These are phyloP conservation scores for Odocoileus hemionus DNA, from an alignment of 2,113 vertebrate species.

Conservation along the genomic window DNA sequence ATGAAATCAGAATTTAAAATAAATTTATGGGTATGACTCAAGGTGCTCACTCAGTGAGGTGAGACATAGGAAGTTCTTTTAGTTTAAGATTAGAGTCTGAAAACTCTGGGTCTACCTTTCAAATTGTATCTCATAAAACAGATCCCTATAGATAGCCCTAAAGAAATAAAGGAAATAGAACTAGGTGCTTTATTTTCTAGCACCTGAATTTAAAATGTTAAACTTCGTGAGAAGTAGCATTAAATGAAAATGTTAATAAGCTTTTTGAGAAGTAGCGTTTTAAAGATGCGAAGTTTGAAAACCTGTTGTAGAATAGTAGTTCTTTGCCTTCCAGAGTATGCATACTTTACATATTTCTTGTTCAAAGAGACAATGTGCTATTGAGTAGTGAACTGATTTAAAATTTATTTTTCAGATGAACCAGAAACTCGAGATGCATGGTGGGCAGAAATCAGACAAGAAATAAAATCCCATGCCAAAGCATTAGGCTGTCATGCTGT, in stretches of 20 bases:
- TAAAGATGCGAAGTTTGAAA: neutral
- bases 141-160: neutral
- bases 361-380: neutral
- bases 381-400: conserved; percentile 80
- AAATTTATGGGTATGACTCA: neutral
- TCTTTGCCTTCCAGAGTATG: neutral
- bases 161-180: neutral
- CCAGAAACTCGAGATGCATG: conserved; percentile 98
- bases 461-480: conserved; percentile 99
- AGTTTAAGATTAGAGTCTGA: conserved; percentile 11
- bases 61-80: neutral
- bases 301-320: neutral
- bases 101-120: conserved; percentile 12
- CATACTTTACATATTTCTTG: conserved; percentile 27
- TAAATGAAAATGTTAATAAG: neutral
- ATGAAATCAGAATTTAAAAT: conserved; percentile 36
- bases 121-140: neutral
- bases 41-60: neutral
- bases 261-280: neutral
- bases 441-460: conserved; percentile 99
- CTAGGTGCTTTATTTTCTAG: neutral
- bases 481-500: conserved; percentile 98
- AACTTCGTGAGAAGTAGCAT: neutral
- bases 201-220: neutral
- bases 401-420: conserved; percentile 94